These are phyloP conservation scores for Pseudopleuronectes americanus DNA, from an alignment of 2,797 vertebrate species.

Conservation along the genomic window DNA sequence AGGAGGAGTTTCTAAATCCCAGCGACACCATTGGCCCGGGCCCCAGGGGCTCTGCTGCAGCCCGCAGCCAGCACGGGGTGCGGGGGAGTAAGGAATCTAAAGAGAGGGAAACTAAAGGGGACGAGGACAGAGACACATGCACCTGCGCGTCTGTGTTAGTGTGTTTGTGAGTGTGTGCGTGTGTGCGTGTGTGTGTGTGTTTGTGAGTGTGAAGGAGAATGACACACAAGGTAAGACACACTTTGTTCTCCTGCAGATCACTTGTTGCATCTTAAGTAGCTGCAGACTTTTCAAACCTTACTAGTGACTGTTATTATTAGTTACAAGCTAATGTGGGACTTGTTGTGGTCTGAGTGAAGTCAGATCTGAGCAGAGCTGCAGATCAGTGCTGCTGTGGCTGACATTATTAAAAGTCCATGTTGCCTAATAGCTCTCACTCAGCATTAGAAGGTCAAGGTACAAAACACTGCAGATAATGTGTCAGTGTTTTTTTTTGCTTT, in stretches of 20 bases:
- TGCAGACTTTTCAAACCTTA: no score
- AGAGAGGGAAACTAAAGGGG: neutral
- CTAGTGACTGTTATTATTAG: no score
- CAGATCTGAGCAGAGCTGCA: neutral
- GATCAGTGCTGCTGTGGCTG: conserved; percentile 15
- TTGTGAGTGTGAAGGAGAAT: conserved; percentile 24
- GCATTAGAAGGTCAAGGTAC: conserved; percentile 35
- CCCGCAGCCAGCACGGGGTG: neutral
- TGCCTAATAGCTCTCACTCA: neutral
- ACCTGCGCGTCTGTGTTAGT: neutral
- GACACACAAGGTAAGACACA: conserved; percentile 56
- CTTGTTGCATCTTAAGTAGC: neutral
- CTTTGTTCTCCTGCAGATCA: neutral
- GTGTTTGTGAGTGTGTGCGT: no score
- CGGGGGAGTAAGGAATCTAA: fast-evolving
- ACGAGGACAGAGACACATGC: conserved; percentile 1
- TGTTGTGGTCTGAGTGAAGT: no score
- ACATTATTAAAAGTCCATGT: neutral
- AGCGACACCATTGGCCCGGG: conserved; percentile 66
- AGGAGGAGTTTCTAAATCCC: conserved; percentile 70
- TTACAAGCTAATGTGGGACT: no score
- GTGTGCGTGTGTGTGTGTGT: no score
- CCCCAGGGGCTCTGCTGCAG: neutral
- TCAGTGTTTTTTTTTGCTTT: neutral
- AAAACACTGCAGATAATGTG: neutral